Percentiles rank a stretch among this genome's conserved stretches.
Evolutionary conservation across 2,797 vertebrate genomes (phyloP).

Genomic region (Gallinago nigripennis): DNA sequence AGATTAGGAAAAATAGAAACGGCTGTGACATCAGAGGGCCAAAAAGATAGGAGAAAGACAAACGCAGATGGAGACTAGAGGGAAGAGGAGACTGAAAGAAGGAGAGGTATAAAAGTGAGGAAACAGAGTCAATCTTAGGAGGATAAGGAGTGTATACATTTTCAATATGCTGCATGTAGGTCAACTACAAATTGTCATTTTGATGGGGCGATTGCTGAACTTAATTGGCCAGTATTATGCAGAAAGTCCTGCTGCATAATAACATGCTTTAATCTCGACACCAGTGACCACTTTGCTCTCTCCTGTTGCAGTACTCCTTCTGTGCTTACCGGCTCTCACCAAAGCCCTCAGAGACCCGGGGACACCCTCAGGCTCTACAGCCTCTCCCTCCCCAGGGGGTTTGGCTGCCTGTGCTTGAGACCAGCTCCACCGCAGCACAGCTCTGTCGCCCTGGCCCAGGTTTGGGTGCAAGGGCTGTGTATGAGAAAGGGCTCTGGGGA

Average conservation of each 20-base stretch:
- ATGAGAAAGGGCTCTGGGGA: background rate
- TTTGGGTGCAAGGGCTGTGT: background rate
- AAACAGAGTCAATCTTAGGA: background rate
- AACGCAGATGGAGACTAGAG: background rate
- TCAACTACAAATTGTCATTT: background rate
- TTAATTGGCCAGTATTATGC: background rate
- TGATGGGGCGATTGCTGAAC: background rate
- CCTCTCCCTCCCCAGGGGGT: background rate
- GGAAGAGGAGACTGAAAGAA: background rate
- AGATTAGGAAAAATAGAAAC: background rate
- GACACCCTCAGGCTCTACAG: background rate
- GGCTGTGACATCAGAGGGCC: background rate
- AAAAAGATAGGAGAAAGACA: background rate
- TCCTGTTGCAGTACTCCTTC: background rate
- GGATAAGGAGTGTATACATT: background rate
- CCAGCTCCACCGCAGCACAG: rapidly evolving
- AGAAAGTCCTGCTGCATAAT: background rate
- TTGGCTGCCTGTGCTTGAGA: background rate
- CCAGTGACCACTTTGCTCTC: background rate
- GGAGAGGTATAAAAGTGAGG: background rate
- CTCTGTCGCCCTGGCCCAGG: background rate
- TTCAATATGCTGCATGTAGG: background rate
- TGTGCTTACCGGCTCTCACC: background rate
- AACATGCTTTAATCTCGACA: rapidly evolving
- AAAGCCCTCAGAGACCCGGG: background rate